Conservation (phyloP, 2,113 vertebrate species). For the Smithornis capensis region DNA sequence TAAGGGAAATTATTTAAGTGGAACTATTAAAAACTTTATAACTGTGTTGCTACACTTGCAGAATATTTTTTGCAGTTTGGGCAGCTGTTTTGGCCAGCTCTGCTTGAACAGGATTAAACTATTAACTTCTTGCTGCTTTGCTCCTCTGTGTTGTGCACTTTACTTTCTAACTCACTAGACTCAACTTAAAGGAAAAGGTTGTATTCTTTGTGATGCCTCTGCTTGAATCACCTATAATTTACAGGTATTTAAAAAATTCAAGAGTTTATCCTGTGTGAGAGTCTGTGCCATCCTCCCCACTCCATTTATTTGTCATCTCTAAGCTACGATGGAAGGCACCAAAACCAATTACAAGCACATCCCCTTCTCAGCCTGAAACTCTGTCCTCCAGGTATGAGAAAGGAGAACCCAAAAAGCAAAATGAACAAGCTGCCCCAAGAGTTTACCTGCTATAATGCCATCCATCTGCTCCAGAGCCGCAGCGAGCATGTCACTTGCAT, state of each 20-base stretch:
- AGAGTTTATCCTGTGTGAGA: background rate
- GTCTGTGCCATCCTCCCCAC: background rate
- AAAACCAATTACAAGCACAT: background rate
- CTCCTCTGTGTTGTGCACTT: background rate
- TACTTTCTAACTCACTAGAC: background rate
- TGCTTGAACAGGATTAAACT: background rate
- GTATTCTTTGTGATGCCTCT: background rate
- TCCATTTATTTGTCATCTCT: background rate
- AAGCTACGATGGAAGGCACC: background rate
- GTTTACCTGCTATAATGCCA: slow-evolving; percentile 95
- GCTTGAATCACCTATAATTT: background rate
- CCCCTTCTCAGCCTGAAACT: background rate
- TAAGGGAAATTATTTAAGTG: background rate
- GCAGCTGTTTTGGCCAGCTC: background rate
- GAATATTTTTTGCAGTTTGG: background rate
- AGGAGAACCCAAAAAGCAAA: background rate
- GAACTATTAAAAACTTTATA: background rate
- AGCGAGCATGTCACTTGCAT: slow-evolving; percentile 98
- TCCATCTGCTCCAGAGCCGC: slow-evolving; percentile 99
- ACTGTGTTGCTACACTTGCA: background rate
- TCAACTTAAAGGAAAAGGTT: background rate
- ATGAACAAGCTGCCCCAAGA: background rate
- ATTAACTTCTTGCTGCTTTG: background rate
- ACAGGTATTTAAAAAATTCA: background rate
- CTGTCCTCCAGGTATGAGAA: background rate